Percentiles rank a stretch among this genome's conserved stretches.
These are phyloP conservation scores for Parotocinclus haroldoi DNA, from an alignment of 2,797 vertebrate genomes.

Conservation along the genomic window DNA sequence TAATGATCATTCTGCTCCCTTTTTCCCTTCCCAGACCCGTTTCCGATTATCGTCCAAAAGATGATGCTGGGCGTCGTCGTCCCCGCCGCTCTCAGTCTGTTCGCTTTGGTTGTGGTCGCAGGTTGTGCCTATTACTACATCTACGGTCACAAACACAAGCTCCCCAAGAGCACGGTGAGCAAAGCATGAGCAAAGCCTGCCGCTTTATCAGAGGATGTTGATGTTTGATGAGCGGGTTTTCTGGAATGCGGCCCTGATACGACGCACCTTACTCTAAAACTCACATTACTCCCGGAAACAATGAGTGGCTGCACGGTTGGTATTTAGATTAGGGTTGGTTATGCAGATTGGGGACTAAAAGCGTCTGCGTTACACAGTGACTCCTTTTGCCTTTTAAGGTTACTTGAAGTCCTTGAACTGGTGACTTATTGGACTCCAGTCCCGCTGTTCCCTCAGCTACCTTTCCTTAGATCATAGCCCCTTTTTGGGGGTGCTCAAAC, in stretches of 20 bases:
- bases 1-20: background rate
- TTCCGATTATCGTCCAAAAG: conserved; percentile 31
- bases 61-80: conserved; percentile 43
- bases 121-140: conserved; percentile 48
- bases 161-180: conserved; percentile 45
- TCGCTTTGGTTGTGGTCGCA: conserved; percentile 31
- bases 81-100: conserved; percentile 41
- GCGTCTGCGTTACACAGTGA: no score
- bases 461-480: no score
- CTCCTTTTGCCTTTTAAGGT: no score
- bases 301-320: background rate
- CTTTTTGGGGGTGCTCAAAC: no score
- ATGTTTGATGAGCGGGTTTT: background rate
- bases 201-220: background rate
- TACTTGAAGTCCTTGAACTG: no score
- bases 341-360: no score
- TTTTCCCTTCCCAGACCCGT: conserved; percentile 34
- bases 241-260: background rate
- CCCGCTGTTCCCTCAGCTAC: no score
- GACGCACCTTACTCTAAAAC: background rate
- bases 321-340: background rate
- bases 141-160: conserved; percentile 40
- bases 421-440: no score
- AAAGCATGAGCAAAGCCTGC: background rate
- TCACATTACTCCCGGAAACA: background rate